Evolutionary conservation across 2,888 invertebrate genomes (phyloP), one percentile per base, ranked within the genome.

Genomic region (Cistogaster globosa): DNA sequence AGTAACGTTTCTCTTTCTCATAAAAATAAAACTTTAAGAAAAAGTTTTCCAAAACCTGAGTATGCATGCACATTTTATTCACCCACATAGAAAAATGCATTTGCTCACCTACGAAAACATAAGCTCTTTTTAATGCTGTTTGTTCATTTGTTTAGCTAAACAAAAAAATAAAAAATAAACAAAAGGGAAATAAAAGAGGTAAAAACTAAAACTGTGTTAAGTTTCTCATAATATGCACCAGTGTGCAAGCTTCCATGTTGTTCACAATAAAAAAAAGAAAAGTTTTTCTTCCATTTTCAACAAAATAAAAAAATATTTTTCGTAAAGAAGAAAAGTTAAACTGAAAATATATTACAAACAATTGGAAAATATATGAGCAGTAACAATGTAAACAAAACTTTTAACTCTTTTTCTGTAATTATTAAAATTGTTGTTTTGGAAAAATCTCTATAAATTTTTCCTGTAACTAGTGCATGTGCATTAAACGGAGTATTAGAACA

Each of bases 361-460:
- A 58, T 71, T 63, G 58, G n/a, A 63, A 82, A 82, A 71, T 48
- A 71, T 48, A 26, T 18, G 42, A 78, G 26, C 16, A 48, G 45
- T 81, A 85, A 78, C 65, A 78, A 78, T 85, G 81, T 82, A 82
- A 85, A 85, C 81, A 74, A 62, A 85, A 85, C 74, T 74, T 75
- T 75, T 58, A 82, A 82, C 78, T 69, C 63, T 51, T 75, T 82
- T 32, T 48, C 68, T 51, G 58, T 53, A 74, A 74, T 80, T 60
- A 68, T 74, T 80, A 53, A 55, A 57, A 36, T 80, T 80, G 58
- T 79, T 79, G 74, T 74, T 57, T 48, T 62, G 48, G 14, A 74
- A 77, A 84, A 71, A 78, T 48, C 72, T 76, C 63, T 58, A 76
- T 76, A 84, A 75, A 75, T 75, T 79, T 32, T 75, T 75, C 69